phyloP scores from a whole-genome alignment of 2,888 invertebrate genomes.

The Dryobota labecula region DNA sequence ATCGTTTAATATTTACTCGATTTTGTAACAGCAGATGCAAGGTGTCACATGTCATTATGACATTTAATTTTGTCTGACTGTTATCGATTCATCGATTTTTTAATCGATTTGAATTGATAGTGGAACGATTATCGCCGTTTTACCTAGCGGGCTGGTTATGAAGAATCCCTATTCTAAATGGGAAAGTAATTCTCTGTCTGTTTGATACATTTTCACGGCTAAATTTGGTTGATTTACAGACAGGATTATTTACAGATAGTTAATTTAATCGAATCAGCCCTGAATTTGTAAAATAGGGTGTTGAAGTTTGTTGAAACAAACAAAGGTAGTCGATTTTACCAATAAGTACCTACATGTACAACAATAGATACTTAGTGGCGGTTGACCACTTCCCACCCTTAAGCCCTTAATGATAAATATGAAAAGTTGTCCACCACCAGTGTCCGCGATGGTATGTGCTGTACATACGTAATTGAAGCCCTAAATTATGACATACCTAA shows the following conservation, averaged over 20 bases:
- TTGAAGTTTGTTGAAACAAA: no score
- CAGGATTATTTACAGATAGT: neutral
- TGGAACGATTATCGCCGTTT: slow-evolving; percentile 6
- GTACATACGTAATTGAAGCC: no score
- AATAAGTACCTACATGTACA: no score
- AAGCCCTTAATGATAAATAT: no score
- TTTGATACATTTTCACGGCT: neutral
- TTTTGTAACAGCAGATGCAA: slow-evolving; percentile 45
- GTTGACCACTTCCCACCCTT: no score
- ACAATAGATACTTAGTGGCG: no score
- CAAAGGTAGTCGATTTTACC: no score
- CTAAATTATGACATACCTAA: no score
- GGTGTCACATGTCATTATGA: slow-evolving; percentile 48
- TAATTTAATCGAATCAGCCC: no score
- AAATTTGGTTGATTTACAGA: neutral
- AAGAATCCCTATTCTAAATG: neutral
- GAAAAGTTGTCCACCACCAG: no score
- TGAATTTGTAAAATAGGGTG: no score
- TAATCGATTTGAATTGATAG: slow-evolving; percentile 43
- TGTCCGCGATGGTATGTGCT: no score
- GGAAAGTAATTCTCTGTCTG: neutral
- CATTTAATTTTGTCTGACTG: slow-evolving; percentile 43
- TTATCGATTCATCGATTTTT: slow-evolving; percentile 42
- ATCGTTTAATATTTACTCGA: slow-evolving; percentile 46
- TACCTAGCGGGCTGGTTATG: slow-evolving; percentile 2